phyloP scores from a whole-genome alignment of 2,888 invertebrate genomes.

The Cenopis cana region DNA sequence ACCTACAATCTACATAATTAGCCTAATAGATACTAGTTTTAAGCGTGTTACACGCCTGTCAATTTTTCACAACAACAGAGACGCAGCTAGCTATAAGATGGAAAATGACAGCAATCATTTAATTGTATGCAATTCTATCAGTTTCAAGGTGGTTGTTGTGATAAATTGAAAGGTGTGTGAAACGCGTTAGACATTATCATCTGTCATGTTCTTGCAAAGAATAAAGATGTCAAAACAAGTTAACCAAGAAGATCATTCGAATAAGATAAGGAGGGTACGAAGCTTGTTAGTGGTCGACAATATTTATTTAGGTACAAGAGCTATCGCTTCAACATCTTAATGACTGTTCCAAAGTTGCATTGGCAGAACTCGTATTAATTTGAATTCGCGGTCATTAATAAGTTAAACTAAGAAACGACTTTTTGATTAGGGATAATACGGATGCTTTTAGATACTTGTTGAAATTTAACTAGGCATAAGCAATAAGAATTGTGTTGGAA shows the following conservation, averaged over 20 bases:
- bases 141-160: too few species aligned
- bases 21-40: constrained; percentile 21
- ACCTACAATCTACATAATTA: too few species aligned
- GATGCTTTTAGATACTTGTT: too few species aligned
- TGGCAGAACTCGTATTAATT: constrained; percentile 17
- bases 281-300: constrained; percentile 44
- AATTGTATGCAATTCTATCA: too few species aligned
- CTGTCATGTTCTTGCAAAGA: constrained; percentile 9
- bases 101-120: too few species aligned
- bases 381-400: constrained; percentile 4
- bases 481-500: too few species aligned
- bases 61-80: neutral
- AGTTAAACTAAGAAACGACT: too few species aligned
- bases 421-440: too few species aligned
- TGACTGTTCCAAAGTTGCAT: constrained; percentile 33
- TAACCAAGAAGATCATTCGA: constrained; percentile 38
- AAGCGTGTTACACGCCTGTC: too few species aligned
- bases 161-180: too few species aligned
- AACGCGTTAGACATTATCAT: neutral
- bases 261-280: constrained; percentile 37
- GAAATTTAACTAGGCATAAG: too few species aligned
- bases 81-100: too few species aligned
- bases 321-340: constrained; percentile 44
- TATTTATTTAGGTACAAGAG: constrained; percentile 41
- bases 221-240: constrained; percentile 33